These are phyloP conservation scores for Anguilla megastoma DNA, from an alignment of 2,797 vertebrate genomes.

Conservation along the genomic window DNA sequence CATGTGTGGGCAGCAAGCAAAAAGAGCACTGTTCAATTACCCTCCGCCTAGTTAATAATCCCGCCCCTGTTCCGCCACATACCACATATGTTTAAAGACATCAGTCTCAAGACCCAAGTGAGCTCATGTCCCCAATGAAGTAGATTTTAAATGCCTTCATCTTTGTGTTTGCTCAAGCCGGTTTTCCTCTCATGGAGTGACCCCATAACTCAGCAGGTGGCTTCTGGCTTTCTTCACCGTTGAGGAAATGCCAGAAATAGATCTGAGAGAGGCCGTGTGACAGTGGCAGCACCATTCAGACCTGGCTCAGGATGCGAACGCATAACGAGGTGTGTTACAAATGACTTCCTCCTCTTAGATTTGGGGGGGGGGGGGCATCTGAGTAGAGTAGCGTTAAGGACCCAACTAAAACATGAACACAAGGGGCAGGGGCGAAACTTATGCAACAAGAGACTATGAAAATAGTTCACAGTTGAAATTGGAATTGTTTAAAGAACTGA, in stretches of 20 bases:
- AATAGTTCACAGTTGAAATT: neutral
- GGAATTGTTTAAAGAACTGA: neutral
- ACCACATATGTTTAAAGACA: constrained; percentile 23
- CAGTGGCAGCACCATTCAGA: constrained; percentile 34
- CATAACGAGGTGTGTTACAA: constrained; percentile 38
- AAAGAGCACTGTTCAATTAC: constrained; percentile 60
- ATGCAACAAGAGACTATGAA: neutral
- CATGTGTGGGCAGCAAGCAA: constrained; percentile 49
- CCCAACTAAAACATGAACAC: neutral
- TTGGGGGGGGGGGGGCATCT: neutral
- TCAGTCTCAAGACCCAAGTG: constrained; percentile 19
- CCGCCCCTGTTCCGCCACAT: constrained; percentile 23
- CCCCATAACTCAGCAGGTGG: neutral
- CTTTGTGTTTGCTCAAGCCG: neutral
- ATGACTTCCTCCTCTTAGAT: constrained; percentile 35
- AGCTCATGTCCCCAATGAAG: neutral
- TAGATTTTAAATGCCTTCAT: neutral
- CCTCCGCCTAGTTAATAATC: constrained; percentile 47
- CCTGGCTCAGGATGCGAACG: constrained; percentile 42
- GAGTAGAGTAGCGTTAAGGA: neutral
- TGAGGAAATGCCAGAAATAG: neutral
- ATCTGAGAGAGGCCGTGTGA: constrained; percentile 29
- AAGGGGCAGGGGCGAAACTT: neutral
- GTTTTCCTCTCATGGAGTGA: neutral
- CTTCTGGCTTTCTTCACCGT: neutral